phyloP scores from a whole-genome alignment of 23 tunicate genomes.

The Oikopleura vanhoeffeni region DNA sequence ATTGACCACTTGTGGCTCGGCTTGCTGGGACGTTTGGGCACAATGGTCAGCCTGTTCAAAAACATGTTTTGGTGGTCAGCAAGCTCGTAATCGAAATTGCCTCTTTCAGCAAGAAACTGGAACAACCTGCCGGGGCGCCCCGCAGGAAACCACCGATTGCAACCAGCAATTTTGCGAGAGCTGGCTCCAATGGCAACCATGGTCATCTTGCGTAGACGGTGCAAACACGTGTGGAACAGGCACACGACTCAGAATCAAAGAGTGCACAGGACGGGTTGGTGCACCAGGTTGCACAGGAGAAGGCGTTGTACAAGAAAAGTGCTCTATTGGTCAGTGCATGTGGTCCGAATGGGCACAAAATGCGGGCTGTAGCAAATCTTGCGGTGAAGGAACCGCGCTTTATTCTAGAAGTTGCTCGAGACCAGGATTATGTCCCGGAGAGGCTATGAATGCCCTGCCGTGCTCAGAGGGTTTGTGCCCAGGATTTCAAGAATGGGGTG shows the following conservation, averaged over 20 bases:
- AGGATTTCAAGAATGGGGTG: not conserved
- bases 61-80: not conserved
- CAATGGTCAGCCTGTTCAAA: not conserved
- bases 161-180: not conserved
- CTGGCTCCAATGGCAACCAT: not conserved
- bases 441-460: not conserved
- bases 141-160: not conserved
- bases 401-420: not conserved
- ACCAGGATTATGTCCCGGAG: not conserved
- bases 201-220: not conserved
- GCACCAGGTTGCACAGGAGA: slow-evolving; percentile 2
- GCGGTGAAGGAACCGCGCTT: not conserved
- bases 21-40: not conserved
- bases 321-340: not conserved
- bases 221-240: not conserved
- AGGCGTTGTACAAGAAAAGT: not conserved
- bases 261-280: not conserved
- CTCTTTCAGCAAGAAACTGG: not conserved
- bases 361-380: not conserved
- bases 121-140: not conserved
- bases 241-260: not conserved
- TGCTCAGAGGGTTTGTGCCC: not conserved
- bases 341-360: slow-evolving; percentile 1
- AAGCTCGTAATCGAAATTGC: not conserved
- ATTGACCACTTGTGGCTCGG: not conserved